phyloP scores from a whole-genome alignment of 2,888 invertebrate genomes.

The Empis stercorea region DNA sequence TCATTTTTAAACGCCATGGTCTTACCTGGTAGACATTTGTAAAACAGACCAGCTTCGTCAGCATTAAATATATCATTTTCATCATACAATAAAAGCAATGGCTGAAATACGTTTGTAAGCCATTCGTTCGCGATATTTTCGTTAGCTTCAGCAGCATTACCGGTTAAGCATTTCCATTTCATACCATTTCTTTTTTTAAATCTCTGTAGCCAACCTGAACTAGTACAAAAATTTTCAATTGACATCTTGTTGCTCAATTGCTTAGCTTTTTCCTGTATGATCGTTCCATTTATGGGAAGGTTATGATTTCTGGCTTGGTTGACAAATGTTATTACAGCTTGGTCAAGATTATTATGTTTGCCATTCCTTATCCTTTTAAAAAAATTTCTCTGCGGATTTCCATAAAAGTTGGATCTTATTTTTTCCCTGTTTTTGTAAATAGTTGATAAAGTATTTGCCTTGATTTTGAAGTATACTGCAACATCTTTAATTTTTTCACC shows the following conservation, averaged over 20 bases:
- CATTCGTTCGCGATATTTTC: slow-evolving; percentile 7
- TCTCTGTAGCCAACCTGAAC: slow-evolving; percentile 13
- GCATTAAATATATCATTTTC: slow-evolving; percentile 4
- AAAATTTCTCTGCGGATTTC: not conserved
- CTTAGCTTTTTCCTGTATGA: not conserved
- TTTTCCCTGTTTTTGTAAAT: not conserved
- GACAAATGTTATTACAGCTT: not conserved
- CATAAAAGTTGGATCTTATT: not conserved
- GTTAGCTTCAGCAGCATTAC: not conserved
- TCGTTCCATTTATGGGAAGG: not conserved
- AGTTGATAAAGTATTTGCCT: not conserved
- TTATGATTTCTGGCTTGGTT: not conserved
- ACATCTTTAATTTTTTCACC: not conserved
- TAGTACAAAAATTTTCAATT: slow-evolving; percentile 10
- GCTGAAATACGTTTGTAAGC: slow-evolving; percentile 14
- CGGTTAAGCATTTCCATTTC: not conserved
- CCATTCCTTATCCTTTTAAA: not conserved
- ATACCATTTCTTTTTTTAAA: slow-evolving; percentile 11
- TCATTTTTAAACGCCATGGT: slow-evolving; percentile 22
- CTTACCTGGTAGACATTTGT: slow-evolving; percentile 19
- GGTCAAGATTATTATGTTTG: not conserved
- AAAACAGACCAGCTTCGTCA: slow-evolving; percentile 22
- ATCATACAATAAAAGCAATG: slow-evolving; percentile 18
- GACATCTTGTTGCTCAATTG: not conserved
- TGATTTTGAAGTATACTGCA: not conserved